A percentile compares a stretch with the other conserved stretches of the same genome.
phyloP scores from a whole-genome alignment of 1,140 invertebrate species.

The Scaptomyza hsui region DNA sequence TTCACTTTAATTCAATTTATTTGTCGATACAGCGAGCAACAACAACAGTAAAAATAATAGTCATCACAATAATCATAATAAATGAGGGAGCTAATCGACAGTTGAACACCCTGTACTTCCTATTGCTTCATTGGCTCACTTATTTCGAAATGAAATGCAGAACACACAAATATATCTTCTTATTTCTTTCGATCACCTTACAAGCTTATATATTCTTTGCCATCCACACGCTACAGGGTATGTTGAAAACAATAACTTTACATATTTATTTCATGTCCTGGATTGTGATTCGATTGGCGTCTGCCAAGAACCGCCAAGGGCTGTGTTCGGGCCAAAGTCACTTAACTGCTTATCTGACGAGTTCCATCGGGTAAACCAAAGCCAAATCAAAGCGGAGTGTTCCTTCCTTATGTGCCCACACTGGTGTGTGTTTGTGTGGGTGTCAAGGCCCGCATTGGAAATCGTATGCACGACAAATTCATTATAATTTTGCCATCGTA shows the following conservation, averaged over 20 bases:
- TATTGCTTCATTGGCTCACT: not conserved
- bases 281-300: slow-evolving; percentile 38
- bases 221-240: slow-evolving; percentile 6
- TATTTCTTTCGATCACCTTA: not conserved
- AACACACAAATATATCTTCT: no score
- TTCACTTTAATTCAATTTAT: slow-evolving; percentile 81
- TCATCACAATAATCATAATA: slow-evolving; percentile 25
- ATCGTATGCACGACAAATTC: slow-evolving; percentile 73
- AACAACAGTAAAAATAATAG: slow-evolving; percentile 21
- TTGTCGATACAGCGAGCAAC: slow-evolving; percentile 50
- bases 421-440: slow-evolving; percentile 17
- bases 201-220: not conserved
- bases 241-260: slow-evolving; percentile 33
- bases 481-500: slow-evolving; percentile 65
- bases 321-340: slow-evolving; percentile 56
- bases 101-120: not conserved
- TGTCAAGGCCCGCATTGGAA: slow-evolving; percentile 42
- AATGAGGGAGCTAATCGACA: not conserved
- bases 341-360: slow-evolving; percentile 73
- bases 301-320: slow-evolving; percentile 7
- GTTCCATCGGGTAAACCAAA: slow-evolving; percentile 55
- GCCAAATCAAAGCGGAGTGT: slow-evolving; percentile 58
- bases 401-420: not conserved
- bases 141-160: not conserved
- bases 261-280: slow-evolving; percentile 58